These are phyloP conservation scores for Drosophila quinaria DNA, from an alignment of 2,888 invertebrate species.

Conservation along the genomic window DNA sequence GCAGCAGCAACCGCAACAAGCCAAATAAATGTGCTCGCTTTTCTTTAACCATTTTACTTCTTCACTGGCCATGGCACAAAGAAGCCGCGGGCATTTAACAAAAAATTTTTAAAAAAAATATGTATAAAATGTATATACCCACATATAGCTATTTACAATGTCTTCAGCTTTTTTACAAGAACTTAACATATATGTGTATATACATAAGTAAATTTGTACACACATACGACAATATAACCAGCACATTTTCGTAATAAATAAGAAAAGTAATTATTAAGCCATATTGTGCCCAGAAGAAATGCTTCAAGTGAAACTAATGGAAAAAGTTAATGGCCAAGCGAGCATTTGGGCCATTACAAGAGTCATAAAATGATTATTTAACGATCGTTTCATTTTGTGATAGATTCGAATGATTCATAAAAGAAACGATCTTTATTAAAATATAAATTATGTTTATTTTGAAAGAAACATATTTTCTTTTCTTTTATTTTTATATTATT, in stretches of 20 bases:
- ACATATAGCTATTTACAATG: slow-evolving; percentile 51
- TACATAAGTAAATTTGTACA: neutral
- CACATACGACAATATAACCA: neutral
- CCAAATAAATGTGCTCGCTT: slow-evolving; percentile 72
- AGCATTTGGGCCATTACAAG: slow-evolving; percentile 8
- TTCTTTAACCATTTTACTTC: slow-evolving; percentile 29
- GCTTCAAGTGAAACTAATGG: slow-evolving; percentile 27
- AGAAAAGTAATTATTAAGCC: slow-evolving; percentile 18
- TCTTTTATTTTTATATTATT: too few species aligned
- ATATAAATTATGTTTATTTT: too few species aligned
- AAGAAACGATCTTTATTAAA: too few species aligned
- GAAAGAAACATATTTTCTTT: too few species aligned
- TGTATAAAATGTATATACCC: slow-evolving; percentile 25
- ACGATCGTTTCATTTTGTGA: neutral
- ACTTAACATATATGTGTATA: slow-evolving; percentile 17
- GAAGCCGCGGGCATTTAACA: slow-evolving; percentile 67
- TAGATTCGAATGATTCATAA: neutral
- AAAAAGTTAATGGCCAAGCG: slow-evolving; percentile 7
- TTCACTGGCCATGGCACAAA: slow-evolving; percentile 54
- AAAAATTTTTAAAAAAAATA: slow-evolving; percentile 36
- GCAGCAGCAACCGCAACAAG: slow-evolving; percentile 65
- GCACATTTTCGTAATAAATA: slow-evolving; percentile 6
- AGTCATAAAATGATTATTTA: neutral
- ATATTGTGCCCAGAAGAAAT: slow-evolving; percentile 1
- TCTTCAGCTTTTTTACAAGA: slow-evolving; percentile 24